Percentiles rank a stretch among this genome's conserved stretches.
Conservation (phyloP, 2,888 invertebrate species). For the Cremastinae sp. region DNA sequence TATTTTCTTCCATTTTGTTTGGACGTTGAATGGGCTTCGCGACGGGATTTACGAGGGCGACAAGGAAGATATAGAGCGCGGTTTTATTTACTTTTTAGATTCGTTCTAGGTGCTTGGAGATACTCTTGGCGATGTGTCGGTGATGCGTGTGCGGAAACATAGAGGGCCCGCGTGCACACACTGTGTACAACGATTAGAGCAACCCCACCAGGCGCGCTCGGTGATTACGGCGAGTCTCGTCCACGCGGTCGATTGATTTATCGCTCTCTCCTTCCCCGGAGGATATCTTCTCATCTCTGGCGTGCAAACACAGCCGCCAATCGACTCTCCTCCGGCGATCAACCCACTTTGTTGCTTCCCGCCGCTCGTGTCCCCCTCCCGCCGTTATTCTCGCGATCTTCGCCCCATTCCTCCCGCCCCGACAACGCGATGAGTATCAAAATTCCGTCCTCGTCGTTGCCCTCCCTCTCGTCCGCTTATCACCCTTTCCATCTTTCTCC, state of each 20-base stretch:
- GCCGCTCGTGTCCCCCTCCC: neutral
- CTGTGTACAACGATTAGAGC: slow-evolving; percentile 72
- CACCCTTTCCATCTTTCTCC: neutral
- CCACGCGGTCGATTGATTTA: slow-evolving; percentile 72
- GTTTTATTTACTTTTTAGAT: neutral
- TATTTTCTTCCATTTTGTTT: no score
- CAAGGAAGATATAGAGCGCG: neutral
- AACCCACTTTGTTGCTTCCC: slow-evolving; percentile 15
- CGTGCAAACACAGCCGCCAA: slow-evolving; percentile 33
- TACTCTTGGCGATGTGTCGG: neutral
- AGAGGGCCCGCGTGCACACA: slow-evolving; percentile 40
- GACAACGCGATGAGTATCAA: slow-evolving; percentile 40
- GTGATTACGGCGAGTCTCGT: slow-evolving; percentile 71
- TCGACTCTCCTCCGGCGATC: slow-evolving; percentile 36
- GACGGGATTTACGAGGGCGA: no score
- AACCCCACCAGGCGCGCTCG: slow-evolving; percentile 70
- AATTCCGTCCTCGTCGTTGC: slow-evolving; percentile 46
- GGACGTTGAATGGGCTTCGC: no score
- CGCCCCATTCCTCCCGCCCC: slow-evolving; percentile 27
- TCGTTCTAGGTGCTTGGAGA: neutral
- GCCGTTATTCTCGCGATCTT: slow-evolving; percentile 13
- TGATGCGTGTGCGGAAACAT: slow-evolving; percentile 6
- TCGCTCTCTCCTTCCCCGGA: slow-evolving; percentile 62
- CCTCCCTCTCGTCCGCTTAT: neutral
- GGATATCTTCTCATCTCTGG: slow-evolving; percentile 63